Percentiles rank a stretch among this genome's conserved stretches.
These are phyloP conservation scores for Drosophila asahinai DNA, from an alignment of 1,140 invertebrate species.

Conservation along the genomic window DNA sequence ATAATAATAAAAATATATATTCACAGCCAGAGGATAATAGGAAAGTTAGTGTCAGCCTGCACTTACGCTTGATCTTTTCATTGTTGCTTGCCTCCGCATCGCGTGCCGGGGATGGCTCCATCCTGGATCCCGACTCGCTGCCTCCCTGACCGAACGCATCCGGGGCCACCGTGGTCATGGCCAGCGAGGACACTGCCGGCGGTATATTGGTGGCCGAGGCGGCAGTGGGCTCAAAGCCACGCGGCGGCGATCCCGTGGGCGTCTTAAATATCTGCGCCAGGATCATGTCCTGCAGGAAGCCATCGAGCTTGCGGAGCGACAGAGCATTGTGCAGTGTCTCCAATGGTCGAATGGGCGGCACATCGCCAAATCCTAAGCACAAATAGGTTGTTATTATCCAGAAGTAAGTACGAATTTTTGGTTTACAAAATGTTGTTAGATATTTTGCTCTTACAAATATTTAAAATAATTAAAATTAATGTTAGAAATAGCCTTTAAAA, in stretches of 20 bases:
- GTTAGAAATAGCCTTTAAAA: not conserved
- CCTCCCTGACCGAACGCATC: constrained; percentile 4
- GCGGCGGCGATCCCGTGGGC: constrained; percentile 90
- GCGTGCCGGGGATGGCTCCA: not conserved
- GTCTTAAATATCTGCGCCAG: constrained; percentile 89
- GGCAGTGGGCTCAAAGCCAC: constrained; percentile 85
- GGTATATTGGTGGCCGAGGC: not conserved
- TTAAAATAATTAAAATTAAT: not conserved
- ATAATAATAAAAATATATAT: not conserved
- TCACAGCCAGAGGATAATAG: not conserved
- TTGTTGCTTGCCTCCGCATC: not conserved
- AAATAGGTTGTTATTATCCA: not conserved
- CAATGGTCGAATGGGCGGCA: constrained; percentile 96
- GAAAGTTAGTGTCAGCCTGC: not conserved
- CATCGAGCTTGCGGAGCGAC: constrained; percentile 95
- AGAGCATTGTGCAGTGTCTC: constrained; percentile 98
- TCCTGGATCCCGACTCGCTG: constrained; percentile 22
- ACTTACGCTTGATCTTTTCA: constrained; percentile 40
- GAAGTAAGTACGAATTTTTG: not conserved
- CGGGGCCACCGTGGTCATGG: not conserved
- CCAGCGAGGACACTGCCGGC: not conserved
- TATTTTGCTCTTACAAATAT: no score
- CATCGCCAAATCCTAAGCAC: constrained; percentile 91
- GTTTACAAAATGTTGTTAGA: not conserved
- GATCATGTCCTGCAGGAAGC: constrained; percentile 94